Base-by-base conservation (phyloP, 2,797 vertebrate species). In the Gadopsis bispinosus region DNA sequence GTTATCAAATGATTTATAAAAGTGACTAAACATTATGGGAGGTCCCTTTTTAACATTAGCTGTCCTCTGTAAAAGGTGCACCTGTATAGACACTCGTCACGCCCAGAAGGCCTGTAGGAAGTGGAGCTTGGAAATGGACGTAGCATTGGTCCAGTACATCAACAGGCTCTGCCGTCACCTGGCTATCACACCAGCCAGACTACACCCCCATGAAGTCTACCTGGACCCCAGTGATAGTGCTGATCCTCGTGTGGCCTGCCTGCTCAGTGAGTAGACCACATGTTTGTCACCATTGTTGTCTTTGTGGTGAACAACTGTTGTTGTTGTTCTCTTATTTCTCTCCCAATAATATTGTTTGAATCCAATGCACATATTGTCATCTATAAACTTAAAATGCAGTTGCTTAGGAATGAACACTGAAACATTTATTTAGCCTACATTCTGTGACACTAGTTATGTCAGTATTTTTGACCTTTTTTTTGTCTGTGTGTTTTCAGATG, bases 151-250 rank as follows among this genome's bases (percentile, higher is more conserved):
- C 19, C 97, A 98, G 88, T 96, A 98, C 71, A 93, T 98, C 75
- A 98, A 99, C 93, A 94, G 98, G 55, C 96, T 99, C 14, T 99
- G 98, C 81, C 97, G 98, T 43, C 98, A 99, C 87, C 95, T 99
- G 55, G 98, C 98, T 22, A 98, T 99, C 88, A 99, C 98, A 0
- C 98, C 98, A 0, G 96, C 97, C 0, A 95, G 98, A 20, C 96
- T 99, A 0, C 98, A 99, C 81, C 98, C 98, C 37, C 98, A 99
- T 1, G 98, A 99, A 81, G 97, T 97, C 48, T 99, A 99, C 87
- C 89, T 99, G 92, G 98, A 99, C 82, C 92, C 96, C 0, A 93
- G 95, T 0, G 98, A 99, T 0, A 71, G 94, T 0, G 93, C 96
- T 1, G 98, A 99, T 83, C 97, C 97, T 53, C 96, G 97, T 17